Base-by-base conservation (phyloP, 1,140 invertebrate genomes). In the Berghia stephanieae region DNA sequence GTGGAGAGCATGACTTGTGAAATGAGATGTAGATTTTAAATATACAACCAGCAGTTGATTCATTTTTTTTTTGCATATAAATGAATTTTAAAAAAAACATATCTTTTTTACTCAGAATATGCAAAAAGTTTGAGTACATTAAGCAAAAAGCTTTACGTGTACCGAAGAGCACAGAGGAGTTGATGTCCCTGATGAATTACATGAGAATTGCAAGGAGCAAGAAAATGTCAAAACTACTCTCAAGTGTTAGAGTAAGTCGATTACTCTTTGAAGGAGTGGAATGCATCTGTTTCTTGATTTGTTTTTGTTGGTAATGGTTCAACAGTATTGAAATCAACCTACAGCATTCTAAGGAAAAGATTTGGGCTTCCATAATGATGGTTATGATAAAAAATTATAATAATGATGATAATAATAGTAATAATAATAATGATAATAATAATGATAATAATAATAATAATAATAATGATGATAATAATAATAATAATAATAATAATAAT, bases 181-280 rank as follows among this genome's bases (percentile, higher is more conserved):
- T 90, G 49, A 86, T 89, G 79, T 83, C 87, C 0, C 86, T 90
- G 86, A 82, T 85, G 3, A 70, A 80, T 1, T 90, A 88, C 77
- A 85, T 90, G 49, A 86, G 88, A 68, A 77, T 85, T 16, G 88
- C 87, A 69, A 79, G 88, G 44, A 87, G 82, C 6, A 78, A 75
- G 4, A 87, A 83, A 68, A 88, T 90, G 87, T 83, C 86, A 5
- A 79, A 82, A 44, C 78, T 90, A 27, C 86, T 85, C 43, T 78
- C 86, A 31, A 78, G 86, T 31, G 88, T 89, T 63, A 83, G 82
- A 52, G 84, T 76, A 43, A 34, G 55, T 40, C 2, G 8, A 38
- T 40, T 60, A 40, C 40, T 3, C 13, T 63, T 10, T 63, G 8
- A 16, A 21, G 57, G 10, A 10, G 10, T 10, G 13, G 13, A 13